Percentiles rank a stretch among this genome's conserved stretches.
phyloP scores from a whole-genome alignment of 2,113 vertebrate species.

The Otus sunia region DNA sequence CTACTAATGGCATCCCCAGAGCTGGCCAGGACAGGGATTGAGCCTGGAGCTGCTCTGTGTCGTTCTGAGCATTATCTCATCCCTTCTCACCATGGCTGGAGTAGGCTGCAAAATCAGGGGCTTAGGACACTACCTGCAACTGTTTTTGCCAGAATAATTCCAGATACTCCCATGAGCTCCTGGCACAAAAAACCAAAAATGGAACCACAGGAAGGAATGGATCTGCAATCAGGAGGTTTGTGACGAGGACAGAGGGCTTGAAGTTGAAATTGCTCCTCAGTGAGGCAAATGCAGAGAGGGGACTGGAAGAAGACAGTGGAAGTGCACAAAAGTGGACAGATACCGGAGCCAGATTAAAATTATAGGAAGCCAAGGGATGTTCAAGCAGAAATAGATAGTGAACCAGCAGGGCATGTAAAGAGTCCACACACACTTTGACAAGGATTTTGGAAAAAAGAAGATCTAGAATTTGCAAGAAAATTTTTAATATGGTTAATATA shows the following conservation, averaged over 20 bases:
- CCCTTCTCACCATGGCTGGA: not conserved
- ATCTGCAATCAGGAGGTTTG: not conserved
- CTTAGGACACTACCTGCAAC: not conserved
- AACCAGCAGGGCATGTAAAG: not conserved
- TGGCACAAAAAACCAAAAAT: not conserved
- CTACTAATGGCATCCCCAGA: not conserved
- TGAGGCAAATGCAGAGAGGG: not conserved
- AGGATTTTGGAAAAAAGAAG: not conserved
- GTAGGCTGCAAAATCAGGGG: not conserved
- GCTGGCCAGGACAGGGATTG: not conserved
- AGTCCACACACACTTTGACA: not conserved
- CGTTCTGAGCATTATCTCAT: not conserved
- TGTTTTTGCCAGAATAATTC: not conserved
- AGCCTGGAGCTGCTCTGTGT: not conserved
- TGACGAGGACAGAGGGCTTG: not conserved
- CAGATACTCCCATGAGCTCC: not conserved
- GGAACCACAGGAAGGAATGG: not conserved
- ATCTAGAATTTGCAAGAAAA: not conserved
- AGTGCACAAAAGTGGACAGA: not conserved
- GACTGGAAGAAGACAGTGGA: not conserved
- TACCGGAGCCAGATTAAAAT: not conserved
- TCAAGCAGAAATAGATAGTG: not conserved
- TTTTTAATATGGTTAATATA: not conserved
- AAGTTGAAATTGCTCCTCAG: not conserved
- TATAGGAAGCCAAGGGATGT: not conserved